phyloP scores from a whole-genome alignment of 1,140 invertebrate species.

The Cotesia vestalis region DNA sequence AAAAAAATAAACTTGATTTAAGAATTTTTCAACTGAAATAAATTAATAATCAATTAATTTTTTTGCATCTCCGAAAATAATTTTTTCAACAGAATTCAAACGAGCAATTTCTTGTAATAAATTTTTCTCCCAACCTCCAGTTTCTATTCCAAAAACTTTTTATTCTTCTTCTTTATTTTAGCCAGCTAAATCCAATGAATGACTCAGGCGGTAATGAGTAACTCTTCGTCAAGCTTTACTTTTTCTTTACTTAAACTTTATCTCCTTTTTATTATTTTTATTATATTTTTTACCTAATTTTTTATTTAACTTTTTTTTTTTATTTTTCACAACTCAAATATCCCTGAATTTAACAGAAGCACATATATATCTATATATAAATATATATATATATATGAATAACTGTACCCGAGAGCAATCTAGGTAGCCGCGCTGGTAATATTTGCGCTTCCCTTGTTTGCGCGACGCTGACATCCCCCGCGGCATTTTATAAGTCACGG shows the following conservation, averaged over 20 bases:
- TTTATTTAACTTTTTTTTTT: constrained; percentile 9
- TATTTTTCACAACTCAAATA: constrained; percentile 15
- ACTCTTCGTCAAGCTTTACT: constrained; percentile 7
- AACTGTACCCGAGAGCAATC: constrained; percentile 34
- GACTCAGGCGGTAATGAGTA: constrained; percentile 27
- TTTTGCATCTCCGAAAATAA: neutral
- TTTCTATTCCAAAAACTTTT: neutral
- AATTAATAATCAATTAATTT: no score
- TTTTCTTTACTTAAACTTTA: constrained; percentile 5
- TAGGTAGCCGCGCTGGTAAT: constrained; percentile 38
- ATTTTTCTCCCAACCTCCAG: neutral
- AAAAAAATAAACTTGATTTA: no score
- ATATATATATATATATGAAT: neutral
- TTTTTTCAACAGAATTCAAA: neutral
- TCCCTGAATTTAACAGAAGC: constrained; percentile 25
- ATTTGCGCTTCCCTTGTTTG: constrained; percentile 42
- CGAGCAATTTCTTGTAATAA: constrained; percentile 1
- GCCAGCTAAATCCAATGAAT: constrained; percentile 16
- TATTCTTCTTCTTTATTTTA: neutral
- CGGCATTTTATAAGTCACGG: constrained; percentile 37
- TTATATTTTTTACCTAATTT: no score
- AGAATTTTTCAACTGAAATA: no score
- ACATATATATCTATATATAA: neutral
- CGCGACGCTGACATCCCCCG: constrained; percentile 37
- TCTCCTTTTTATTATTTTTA: no score